phyloP scores from a whole-genome alignment of 2,113 vertebrate genomes.

The Plotosus lineatus region DNA sequence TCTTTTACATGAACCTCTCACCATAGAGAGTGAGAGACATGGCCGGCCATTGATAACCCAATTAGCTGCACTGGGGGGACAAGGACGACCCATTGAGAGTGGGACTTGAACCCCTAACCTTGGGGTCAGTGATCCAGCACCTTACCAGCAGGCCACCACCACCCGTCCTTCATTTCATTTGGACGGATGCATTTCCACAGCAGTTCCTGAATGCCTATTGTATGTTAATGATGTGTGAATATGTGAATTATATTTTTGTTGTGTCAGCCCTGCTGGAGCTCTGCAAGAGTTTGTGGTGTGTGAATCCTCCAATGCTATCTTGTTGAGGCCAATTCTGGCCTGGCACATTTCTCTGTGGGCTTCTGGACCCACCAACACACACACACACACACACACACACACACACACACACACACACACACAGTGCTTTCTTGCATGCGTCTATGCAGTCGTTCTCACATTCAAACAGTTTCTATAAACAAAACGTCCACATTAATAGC shows the following conservation, averaged over 20 bases:
- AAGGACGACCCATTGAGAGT: no score
- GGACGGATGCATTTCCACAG: not conserved
- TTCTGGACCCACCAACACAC: not conserved
- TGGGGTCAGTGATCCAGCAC: no score
- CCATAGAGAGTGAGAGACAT: no score
- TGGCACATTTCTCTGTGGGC: conserved; percentile 14
- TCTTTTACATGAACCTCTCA: no score
- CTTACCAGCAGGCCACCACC: no score
- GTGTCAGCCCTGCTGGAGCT: conserved; percentile 39
- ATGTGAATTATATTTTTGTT: conserved; percentile 46
- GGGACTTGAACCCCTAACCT: no score
- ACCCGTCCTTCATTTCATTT: no score
- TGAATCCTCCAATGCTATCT: conserved; percentile 7
- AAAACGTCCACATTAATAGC: not conserved
- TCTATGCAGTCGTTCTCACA: not conserved
- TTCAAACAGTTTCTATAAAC: not conserved
- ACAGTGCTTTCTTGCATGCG: not conserved
- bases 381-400: conserved; percentile 16
- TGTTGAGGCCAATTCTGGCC: conserved; percentile 25
- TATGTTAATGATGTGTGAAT: not conserved
- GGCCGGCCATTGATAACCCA: no score
- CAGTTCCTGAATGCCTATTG: not conserved
- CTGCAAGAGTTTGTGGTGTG: not conserved
- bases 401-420: conserved; percentile 16
- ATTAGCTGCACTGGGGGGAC: no score